These are phyloP conservation scores for Xyrichtys novacula DNA, from an alignment of 2,797 vertebrate genomes.

Conservation along the genomic window DNA sequence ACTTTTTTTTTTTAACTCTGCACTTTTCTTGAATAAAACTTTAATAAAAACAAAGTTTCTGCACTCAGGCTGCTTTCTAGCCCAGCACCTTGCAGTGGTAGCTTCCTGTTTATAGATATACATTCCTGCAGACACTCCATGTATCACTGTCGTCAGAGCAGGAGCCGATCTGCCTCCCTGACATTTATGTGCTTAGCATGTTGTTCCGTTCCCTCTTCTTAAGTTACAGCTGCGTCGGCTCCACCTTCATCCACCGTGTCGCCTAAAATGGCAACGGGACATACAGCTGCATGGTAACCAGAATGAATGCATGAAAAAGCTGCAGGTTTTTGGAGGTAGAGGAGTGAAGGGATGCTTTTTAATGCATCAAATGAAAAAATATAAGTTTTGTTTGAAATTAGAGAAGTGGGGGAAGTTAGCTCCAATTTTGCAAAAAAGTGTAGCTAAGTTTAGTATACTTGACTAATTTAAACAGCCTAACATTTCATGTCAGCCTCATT, in stretches of 20 bases:
- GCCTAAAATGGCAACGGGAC: not conserved
- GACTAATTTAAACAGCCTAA: not conserved
- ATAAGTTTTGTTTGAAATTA: not conserved
- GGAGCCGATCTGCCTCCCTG: slow-evolving; percentile 12
- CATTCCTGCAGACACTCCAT: not conserved
- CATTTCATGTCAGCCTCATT: not conserved
- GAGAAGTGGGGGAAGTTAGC: not conserved
- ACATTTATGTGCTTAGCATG: slow-evolving; percentile 60
- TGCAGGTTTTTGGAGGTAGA: not conserved
- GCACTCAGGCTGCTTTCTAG: not conserved
- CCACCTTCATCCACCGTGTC: not conserved
- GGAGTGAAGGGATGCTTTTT: not conserved
- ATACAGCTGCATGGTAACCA: not conserved
- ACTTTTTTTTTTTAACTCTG: not conserved
- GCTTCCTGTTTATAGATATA: slow-evolving; percentile 20
- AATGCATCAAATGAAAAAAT: not conserved
- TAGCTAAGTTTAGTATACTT: rapidly evolving
- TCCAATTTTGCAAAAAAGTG: no score
- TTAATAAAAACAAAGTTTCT: not conserved
- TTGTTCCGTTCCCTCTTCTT: slow-evolving; percentile 22
- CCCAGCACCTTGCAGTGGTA: not conserved
- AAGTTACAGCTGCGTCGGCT: slow-evolving; percentile 26
- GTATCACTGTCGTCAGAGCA: not conserved
- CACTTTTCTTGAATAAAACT: not conserved
- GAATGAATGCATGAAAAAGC: not conserved